phyloP scores from a whole-genome alignment of 2,888 invertebrate species.

The Drosophila atroscutellata region DNA sequence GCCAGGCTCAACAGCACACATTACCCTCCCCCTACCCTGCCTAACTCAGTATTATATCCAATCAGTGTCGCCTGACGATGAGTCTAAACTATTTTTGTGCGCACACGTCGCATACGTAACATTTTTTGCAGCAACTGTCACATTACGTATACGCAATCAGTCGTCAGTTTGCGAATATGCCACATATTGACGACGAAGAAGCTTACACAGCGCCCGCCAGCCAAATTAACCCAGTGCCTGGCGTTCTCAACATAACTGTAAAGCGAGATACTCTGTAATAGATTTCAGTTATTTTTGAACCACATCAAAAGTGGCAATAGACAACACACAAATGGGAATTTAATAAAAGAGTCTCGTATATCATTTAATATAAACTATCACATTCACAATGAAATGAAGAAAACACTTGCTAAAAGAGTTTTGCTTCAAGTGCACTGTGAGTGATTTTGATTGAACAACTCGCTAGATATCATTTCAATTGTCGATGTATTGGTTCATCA shows the following conservation, averaged over 20 bases:
- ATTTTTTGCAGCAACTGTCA: slow-evolving; percentile 69
- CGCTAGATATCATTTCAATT: slow-evolving; percentile 36
- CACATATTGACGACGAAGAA: slow-evolving; percentile 60
- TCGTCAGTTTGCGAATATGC: slow-evolving; percentile 46
- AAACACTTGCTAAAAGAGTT: slow-evolving; percentile 41
- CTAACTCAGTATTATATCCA: neutral
- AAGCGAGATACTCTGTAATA: slow-evolving; percentile 19
- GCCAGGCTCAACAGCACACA: slow-evolving; percentile 2
- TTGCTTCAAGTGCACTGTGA: slow-evolving; percentile 55
- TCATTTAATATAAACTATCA: neutral
- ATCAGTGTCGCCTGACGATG: slow-evolving; percentile 12
- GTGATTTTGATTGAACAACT: slow-evolving; percentile 63
- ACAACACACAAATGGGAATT: neutral
- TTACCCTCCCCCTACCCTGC: neutral
- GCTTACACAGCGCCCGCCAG: slow-evolving; percentile 24
- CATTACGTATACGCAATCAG: slow-evolving; percentile 81
- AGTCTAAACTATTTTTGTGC: slow-evolving; percentile 44
- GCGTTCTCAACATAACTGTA: too few relatives aligned
- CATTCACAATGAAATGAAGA: neutral
- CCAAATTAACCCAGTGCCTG: slow-evolving; percentile 42
- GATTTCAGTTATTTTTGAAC: too few relatives aligned
- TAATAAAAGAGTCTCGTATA: neutral
- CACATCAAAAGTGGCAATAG: too few relatives aligned
- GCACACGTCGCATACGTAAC: slow-evolving; percentile 67
- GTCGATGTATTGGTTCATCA: slow-evolving; percentile 16